These are phyloP conservation scores for Melanaphis sacchari DNA, from an alignment of 1,140 invertebrate species.

Conservation along the genomic window DNA sequence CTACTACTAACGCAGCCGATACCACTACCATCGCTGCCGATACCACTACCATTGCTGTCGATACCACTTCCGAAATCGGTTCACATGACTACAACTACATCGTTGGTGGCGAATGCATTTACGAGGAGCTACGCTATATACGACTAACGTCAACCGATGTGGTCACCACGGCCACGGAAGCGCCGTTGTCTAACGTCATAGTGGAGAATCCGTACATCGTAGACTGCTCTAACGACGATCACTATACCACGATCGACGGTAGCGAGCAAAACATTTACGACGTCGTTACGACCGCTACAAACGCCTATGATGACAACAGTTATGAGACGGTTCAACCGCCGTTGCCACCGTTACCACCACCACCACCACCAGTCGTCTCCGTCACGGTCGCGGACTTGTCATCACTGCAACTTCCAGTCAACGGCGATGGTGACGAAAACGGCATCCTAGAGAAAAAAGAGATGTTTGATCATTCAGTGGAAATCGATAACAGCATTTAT, in stretches of 20 bases:
- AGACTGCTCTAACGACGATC: background rate
- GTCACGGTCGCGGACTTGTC: background rate
- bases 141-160: background rate
- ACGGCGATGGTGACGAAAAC: too few species aligned
- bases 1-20: background rate
- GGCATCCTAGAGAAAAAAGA: background rate
- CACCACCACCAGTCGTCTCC: background rate
- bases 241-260: constrained; percentile 18
- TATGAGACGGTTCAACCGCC: constrained; percentile 36
- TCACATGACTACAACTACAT: constrained; percentile 29
- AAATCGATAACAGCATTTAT: constrained; percentile 62
- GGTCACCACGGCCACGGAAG: background rate
- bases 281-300: background rate
- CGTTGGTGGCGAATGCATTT: background rate
- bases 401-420: background rate
- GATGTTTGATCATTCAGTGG: constrained; percentile 60
- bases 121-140: background rate
- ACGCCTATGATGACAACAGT: background rate
- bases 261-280: constrained; percentile 58
- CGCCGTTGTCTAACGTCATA: background rate
- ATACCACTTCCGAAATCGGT: background rate
- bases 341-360: background rate
- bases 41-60: background rate
- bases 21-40: background rate
- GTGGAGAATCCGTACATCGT: background rate